Evolutionary conservation across 1,140 invertebrate genomes (phyloP).

Genomic region (Schlechtendalia chinensis): DNA sequence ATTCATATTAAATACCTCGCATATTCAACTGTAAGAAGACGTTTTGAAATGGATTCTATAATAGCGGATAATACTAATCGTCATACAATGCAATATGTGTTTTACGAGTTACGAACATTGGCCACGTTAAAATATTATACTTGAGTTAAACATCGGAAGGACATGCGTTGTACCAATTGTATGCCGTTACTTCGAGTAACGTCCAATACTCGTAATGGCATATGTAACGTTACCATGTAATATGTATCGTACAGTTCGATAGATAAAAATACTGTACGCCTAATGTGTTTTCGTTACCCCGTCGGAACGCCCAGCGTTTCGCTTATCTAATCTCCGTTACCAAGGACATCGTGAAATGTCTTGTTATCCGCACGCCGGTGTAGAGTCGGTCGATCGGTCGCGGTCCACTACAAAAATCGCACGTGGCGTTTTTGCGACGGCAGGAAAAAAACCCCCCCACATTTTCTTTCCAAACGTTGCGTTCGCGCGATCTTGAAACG

Average conservation of each 20-base stretch:
- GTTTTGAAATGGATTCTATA: background rate
- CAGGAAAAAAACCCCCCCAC: too few species aligned
- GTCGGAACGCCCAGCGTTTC: background rate
- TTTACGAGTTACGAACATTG: background rate
- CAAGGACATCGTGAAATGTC: constrained; percentile 5
- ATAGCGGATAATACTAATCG: background rate
- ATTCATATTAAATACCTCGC: too few species aligned
- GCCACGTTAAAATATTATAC: background rate
- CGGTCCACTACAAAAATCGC: background rate
- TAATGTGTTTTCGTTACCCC: constrained; percentile 3
- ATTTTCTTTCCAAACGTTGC: constrained; percentile 1
- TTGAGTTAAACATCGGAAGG: background rate
- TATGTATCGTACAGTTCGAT: too few species aligned
- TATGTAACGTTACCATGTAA: too few species aligned
- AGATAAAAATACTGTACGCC: background rate
- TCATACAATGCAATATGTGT: background rate
- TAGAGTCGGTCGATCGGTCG: background rate
- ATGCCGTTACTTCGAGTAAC: too few species aligned
- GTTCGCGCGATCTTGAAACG: background rate
- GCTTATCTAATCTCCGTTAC: constrained; percentile 16
- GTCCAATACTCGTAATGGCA: too few species aligned
- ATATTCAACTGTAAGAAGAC: background rate
- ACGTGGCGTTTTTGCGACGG: background rate
- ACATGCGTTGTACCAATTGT: background rate
- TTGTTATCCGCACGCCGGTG: background rate